A percentile compares a stretch with the other conserved stretches of the same genome.
Evolutionary conservation across 2,797 vertebrate species (phyloP).

Genomic region (Coccyzus lansbergi): DNA sequence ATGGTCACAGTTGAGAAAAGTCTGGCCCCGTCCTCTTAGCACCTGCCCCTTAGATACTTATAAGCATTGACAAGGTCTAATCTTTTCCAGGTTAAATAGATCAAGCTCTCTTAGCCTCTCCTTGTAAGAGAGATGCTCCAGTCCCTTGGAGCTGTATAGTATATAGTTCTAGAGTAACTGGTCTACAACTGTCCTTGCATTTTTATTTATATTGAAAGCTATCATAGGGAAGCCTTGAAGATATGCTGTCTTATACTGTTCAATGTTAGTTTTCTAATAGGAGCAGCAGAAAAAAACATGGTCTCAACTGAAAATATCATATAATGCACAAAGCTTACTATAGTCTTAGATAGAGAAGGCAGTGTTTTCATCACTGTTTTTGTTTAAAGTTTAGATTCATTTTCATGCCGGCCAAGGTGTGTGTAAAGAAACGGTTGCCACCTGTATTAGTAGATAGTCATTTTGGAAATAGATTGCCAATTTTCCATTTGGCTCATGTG

Average conservation of each 20-base stretch:
- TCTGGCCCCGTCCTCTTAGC: no score
- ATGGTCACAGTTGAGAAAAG: no score
- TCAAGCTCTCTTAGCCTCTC: no score
- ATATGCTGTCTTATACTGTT: background rate
- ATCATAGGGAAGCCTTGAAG: background rate
- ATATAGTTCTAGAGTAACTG: background rate
- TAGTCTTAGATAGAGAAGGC: background rate
- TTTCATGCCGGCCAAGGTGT: background rate
- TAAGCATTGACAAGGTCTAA: no score
- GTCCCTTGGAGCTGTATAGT: background rate
- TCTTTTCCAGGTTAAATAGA: no score
- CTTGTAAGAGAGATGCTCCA: no score
- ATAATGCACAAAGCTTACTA: background rate
- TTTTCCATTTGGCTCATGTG: background rate
- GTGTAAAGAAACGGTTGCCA: background rate
- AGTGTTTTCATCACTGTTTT: background rate
- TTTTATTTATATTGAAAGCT: background rate
- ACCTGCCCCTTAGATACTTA: no score
- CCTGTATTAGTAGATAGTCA: background rate
- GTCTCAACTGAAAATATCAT: background rate
- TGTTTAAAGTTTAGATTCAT: background rate
- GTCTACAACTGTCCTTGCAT: background rate
- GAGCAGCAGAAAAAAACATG: background rate
- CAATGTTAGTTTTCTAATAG: background rate
- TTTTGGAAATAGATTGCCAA: background rate